Conservation (phyloP, 2,888 invertebrate species). For the Pardosa pseudoannulata region DNA sequence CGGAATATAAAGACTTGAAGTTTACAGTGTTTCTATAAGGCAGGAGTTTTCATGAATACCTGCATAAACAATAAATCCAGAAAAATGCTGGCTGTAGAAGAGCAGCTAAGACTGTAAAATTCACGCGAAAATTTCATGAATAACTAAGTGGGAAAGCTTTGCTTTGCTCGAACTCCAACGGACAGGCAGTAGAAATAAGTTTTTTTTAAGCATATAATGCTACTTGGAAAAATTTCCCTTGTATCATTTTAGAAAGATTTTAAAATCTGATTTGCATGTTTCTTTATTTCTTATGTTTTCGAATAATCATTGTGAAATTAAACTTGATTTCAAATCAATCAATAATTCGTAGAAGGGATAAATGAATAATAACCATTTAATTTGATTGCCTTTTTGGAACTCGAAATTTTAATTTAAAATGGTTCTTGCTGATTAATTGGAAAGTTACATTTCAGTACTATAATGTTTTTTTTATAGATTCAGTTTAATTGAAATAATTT, state of each 20-base stretch:
- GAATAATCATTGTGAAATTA: neutral
- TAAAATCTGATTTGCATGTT: conserved; percentile 38
- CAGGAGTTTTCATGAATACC: conserved; percentile 60
- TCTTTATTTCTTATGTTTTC: neutral
- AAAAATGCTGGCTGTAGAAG: conserved; percentile 34
- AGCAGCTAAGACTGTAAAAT: conserved; percentile 45
- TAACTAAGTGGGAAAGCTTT: conserved; percentile 58
- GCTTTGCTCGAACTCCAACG: conserved; percentile 34
- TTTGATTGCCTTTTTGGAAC: too few relatives aligned
- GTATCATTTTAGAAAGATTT: conserved; percentile 31
- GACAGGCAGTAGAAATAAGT: conserved; percentile 19
- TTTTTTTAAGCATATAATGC: conserved; percentile 49
- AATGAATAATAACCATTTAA: too few relatives aligned
- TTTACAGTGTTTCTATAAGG: conserved; percentile 44
- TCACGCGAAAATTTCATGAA: conserved; percentile 68
- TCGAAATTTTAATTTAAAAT: too few relatives aligned
- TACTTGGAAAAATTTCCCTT: conserved; percentile 26
- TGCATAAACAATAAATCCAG: conserved; percentile 69
- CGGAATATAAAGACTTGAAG: conserved; percentile 34
- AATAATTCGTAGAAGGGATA: too few relatives aligned
- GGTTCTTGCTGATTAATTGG: too few relatives aligned
- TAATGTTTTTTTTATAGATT: too few relatives aligned
- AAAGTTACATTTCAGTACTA: too few relatives aligned
- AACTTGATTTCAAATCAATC: neutral
- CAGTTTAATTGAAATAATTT: too few relatives aligned